A percentile compares a stretch with the other conserved stretches of the same genome.
Conservation (phyloP, 1,140 invertebrate genomes). For the Lepeophtheirus salmonis region DNA sequence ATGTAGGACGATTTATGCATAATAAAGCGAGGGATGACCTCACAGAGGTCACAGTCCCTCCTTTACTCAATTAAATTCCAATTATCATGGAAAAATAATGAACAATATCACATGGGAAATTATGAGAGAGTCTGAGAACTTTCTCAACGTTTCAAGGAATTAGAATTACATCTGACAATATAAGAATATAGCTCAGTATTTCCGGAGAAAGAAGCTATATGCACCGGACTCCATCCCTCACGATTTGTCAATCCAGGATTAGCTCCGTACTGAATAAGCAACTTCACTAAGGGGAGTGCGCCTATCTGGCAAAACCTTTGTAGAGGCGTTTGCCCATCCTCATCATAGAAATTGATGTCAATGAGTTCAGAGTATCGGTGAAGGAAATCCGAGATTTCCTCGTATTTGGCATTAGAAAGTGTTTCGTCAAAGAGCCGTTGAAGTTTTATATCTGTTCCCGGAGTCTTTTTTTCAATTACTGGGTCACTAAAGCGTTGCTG, state of each 20-base stretch:
- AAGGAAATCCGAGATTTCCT: slow-evolving; percentile 7
- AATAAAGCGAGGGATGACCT: too few relatives aligned
- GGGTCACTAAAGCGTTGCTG: too few relatives aligned
- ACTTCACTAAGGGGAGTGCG: slow-evolving; percentile 32
- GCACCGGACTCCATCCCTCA: slow-evolving; percentile 34
- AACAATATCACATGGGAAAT: too few relatives aligned
- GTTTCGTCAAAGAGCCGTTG: background rate
- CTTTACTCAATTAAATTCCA: too few relatives aligned
- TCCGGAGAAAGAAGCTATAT: slow-evolving; percentile 32
- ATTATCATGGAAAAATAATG: too few relatives aligned
- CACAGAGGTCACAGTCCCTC: too few relatives aligned
- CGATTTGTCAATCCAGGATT: slow-evolving; percentile 31
- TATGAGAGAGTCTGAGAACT: too few relatives aligned
- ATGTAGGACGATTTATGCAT: too few relatives aligned
- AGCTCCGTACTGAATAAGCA: slow-evolving; percentile 33
- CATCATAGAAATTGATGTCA: slow-evolving; percentile 28
- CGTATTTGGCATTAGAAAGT: background rate
- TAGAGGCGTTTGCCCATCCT: slow-evolving; percentile 31
- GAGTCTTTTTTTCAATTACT: too few relatives aligned
- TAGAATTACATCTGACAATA: background rate
- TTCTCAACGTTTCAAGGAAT: background rate
- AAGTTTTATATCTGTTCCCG: background rate
- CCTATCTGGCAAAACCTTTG: slow-evolving; percentile 30
- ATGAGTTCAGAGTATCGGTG: slow-evolving; percentile 2
- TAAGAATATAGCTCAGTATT: slow-evolving; percentile 22